A percentile compares a stretch with the other conserved stretches of the same genome.
Evolutionary conservation across 2,113 vertebrate genomes (phyloP).

Genomic region (Myiagra hebetior): DNA sequence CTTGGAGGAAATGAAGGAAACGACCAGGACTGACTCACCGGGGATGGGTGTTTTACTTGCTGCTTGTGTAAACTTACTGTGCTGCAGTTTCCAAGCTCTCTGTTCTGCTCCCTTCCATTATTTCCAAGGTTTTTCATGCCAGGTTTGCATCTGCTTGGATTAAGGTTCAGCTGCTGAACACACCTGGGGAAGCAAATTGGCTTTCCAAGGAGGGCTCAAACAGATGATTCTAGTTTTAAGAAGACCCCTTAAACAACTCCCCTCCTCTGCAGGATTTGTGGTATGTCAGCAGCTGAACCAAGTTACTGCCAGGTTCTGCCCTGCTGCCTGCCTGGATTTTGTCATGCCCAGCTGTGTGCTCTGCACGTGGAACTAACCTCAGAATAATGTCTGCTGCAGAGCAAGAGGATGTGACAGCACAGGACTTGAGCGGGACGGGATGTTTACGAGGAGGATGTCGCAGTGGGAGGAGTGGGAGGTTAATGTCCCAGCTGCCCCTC

Average conservation of each 20-base stretch:
- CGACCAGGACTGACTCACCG: neutral
- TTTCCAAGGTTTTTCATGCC: neutral
- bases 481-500: neutral
- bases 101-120: neutral
- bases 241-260: neutral
- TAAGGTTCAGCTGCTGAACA: neutral
- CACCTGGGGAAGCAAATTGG: neutral
- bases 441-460: neutral
- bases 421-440: neutral
- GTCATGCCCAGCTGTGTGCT: neutral
- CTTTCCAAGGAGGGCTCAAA: neutral
- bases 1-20: slow-evolving; percentile 28
- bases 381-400: neutral
- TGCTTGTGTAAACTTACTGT: neutral
- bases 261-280: neutral
- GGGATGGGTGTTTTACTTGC: neutral
- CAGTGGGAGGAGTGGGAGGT: neutral
- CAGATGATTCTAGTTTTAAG: neutral
- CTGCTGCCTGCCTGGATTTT: neutral
- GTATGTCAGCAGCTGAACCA: neutral
- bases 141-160: neutral
- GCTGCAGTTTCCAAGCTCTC: neutral
- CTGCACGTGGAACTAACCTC: neutral
- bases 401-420: neutral
- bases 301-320: neutral